Evolutionary conservation across 2,888 invertebrate species (phyloP), one percentile per base, ranked within the genome.

Genomic region (Hirtodrosophila duncani): DNA sequence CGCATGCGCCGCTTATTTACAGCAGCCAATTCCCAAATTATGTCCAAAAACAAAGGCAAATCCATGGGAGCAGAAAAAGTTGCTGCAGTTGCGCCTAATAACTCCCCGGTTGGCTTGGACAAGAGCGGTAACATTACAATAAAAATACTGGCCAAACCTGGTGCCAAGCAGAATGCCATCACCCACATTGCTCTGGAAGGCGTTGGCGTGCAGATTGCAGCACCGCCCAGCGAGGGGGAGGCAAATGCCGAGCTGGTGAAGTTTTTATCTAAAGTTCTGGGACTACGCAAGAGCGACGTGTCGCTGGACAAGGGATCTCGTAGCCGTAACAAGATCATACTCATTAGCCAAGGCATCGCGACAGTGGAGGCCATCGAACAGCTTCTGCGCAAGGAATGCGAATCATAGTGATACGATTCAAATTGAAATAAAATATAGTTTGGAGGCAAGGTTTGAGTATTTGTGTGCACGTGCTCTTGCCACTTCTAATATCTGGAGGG

Each of bases 141-240:
- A 16, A 89, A 89, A 79, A 88, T 93, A 57, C 88, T 91, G 50
- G 93, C 93, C 0, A 94, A 93, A 83, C 93, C 93, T 11, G 93
- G 93, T 31, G 91, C 93, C 0, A 93, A 92, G 85, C 88, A 89
- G 44, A 93, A 91, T 82, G 87, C 88, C 31, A 89, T 94, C 45
- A 92, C 92, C 55, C 91, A 89, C 70, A 89, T 92, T 38, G 87
- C 88, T 1, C 83, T 85, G 1, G 93, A 93, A 78, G 90, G 90
- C 5, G 89, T 94, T 16, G 91, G 91, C n/a, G 88, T 94, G 8
- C 92, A 93, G 82, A 93, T 94, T 61, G 90, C 91, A 50, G 94
- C 94, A 1, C 93, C 93, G n/a, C 93, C 94, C 0, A 89, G 91
- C 3, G 94, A 94, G 78, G 94, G 94, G 2, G 93, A 93, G 86